Evolutionary conservation across 2,888 invertebrate species (phyloP), one percentile per base, ranked within the genome.

Genomic region (Trichopoda pennipes): DNA sequence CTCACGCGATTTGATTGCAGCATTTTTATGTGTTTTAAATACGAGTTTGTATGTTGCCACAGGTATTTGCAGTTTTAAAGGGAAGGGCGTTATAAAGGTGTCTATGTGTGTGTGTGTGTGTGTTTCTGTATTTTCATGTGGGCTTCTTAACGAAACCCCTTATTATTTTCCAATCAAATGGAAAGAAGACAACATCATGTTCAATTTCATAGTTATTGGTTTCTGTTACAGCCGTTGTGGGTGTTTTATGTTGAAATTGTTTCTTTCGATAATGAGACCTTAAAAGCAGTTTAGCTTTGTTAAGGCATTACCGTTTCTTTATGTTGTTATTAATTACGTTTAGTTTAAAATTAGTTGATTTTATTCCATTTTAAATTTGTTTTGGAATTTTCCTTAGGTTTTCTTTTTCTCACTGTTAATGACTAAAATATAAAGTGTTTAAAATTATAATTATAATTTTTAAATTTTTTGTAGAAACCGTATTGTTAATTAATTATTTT

Each of bases 81-180:
- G 63, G 17, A 63, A 55, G 35, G 63, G 21, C 23, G 32, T 61
- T 32, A 19, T 44, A 44, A 23, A 3, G 1, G 38, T 38, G 38
- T 35, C 7, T 35, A 10, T 7, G 35, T 38, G 38, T 35, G 35
- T 35, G 8, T 7, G 35, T 49, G 17, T 21, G 58, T 58, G 28
- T 61, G 8, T 32, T 38, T 51, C 1, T 3, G 12, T 32, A 8
- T 44, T 28, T 63, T 47, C 21, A 70, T 70, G 72, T 63, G 44
- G 73, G 55, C 14, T 63, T 49, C 21, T 63, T 47, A 63, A 44
- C 8, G 32, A 53, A 35, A 23, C 55, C 73, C 35, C 21, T 56
- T 74, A 44, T 64, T 47, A 47, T 74, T 64, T 74, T 64, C 47
- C 19, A 74, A 47, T 74, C 47, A 64, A 47, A 32, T 55, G 21